Evolutionary conservation across 1,140 invertebrate genomes (phyloP), one percentile per base, ranked within the genome.

Genomic region (Megathymus violae): DNA sequence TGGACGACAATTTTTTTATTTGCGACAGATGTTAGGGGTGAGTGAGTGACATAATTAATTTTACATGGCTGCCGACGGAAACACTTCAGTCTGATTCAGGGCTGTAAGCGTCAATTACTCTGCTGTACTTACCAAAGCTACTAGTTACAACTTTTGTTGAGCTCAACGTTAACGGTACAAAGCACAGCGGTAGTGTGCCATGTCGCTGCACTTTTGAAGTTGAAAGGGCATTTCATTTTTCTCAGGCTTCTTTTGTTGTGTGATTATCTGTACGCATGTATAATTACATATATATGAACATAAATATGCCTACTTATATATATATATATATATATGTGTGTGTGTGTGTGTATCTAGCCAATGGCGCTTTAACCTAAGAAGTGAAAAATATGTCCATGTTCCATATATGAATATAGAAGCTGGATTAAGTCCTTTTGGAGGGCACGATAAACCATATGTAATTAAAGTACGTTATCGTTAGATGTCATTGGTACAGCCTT

Each of bases 21-120:
- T 90, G 67, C 76, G 88, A 67, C 74, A 70, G 61, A 86, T 90
- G 58, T 82, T 88, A 72, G 85, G 85, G 80, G 88, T 90, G 69
- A 88, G 88, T 90, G 69, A 88, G 85, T 74, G 43, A 36, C 22
- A 14, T 58, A 52, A 43, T 43, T 58, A 60, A 47, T 41, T 34
- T 31, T 52, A 59, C 60, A 22, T 63, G 25, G 15, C 13, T 4
- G 40, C 34, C 44, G 14, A 16, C 40, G 31, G 22, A 31, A 58
- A 58, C 52, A 58, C 7, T 27, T 31, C 25, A 34, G 22, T 16
- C 38, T 10, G 17, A 44, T 44, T 22, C 13, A 15, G 22, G 52
- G 40, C 41, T 58, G 40, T 58, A 40, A 58, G 41, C 22, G 27
- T 15, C 54, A 59, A 59, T 59, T 59, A 59, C 54, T n/a, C n/a